Evolutionary conservation across 2,113 vertebrate species (phyloP).

Genomic region (Zapornia atra): DNA sequence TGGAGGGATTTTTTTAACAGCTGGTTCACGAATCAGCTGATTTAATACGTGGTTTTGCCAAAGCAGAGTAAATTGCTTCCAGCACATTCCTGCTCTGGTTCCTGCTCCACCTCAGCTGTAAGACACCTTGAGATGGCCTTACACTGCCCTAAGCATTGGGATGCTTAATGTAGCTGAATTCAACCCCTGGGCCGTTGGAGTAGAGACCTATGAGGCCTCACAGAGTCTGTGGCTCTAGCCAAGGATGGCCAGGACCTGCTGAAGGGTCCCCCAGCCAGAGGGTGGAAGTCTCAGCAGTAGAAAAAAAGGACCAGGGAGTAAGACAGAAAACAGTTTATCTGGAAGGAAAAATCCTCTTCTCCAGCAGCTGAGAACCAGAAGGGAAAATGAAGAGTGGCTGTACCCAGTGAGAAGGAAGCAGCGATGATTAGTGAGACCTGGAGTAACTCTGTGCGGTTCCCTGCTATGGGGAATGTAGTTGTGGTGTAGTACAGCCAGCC

Average conservation of each 20-base stretch:
- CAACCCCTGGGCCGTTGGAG: neutral
- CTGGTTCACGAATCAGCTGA: neutral
- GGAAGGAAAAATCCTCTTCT: neutral
- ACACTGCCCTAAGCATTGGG: neutral
- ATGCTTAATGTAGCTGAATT: neutral
- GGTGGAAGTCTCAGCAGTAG: neutral
- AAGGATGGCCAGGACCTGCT: neutral
- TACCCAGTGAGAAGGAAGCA: neutral
- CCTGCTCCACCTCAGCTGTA: neutral
- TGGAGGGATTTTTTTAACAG: slow-evolving; percentile 30
- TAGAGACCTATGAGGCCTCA: rapidly evolving
- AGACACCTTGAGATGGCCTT: slow-evolving; percentile 31
- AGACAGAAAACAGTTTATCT: neutral
- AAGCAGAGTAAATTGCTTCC: slow-evolving; percentile 1
- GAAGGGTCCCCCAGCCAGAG: neutral
- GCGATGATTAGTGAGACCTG: neutral
- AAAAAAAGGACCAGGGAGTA: neutral
- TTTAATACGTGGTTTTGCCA: neutral
- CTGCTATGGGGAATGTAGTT: neutral
- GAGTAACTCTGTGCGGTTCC: neutral
- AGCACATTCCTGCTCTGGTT: neutral
- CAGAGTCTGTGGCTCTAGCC: neutral
- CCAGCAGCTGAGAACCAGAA: neutral
- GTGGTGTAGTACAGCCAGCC: neutral
- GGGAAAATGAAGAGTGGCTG: neutral